Conservation (phyloP, 2,797 vertebrate species). For the Catamblyrhynchus diadema region DNA sequence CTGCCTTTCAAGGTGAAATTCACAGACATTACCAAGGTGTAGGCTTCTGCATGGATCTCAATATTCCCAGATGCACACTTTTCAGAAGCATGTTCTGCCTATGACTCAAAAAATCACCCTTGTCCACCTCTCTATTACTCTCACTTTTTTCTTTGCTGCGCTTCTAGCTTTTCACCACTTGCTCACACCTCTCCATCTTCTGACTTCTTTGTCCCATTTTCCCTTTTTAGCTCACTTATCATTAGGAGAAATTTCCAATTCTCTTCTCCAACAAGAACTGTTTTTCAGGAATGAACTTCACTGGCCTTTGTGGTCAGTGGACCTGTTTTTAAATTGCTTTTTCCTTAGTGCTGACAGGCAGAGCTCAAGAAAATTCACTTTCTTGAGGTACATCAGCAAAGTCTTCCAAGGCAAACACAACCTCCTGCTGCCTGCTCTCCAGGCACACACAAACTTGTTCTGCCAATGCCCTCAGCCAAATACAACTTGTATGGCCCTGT, state of each 20-base stretch:
- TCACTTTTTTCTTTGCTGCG: not conserved
- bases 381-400: not conserved
- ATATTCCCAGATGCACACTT: not conserved
- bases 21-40: not conserved
- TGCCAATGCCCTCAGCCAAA: not conserved
- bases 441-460: not conserved
- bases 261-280: not conserved
- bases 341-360: not conserved
- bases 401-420: not conserved
- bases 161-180: not conserved
- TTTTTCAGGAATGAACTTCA: not conserved
- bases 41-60: not conserved
- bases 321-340: not conserved
- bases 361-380: not conserved
- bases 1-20: not conserved
- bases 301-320: not conserved
- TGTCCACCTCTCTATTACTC: not conserved
- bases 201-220: not conserved
- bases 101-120: not conserved
- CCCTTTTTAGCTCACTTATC: not conserved
- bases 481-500: not conserved
- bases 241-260: not conserved
- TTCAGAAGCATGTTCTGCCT: rapidly evolving
- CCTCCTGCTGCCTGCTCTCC: not conserved
- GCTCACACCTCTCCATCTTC: not conserved